These are phyloP conservation scores for Potamarius usumacintae DNA, from an alignment of 2,113 vertebrate species.

Conservation along the genomic window DNA sequence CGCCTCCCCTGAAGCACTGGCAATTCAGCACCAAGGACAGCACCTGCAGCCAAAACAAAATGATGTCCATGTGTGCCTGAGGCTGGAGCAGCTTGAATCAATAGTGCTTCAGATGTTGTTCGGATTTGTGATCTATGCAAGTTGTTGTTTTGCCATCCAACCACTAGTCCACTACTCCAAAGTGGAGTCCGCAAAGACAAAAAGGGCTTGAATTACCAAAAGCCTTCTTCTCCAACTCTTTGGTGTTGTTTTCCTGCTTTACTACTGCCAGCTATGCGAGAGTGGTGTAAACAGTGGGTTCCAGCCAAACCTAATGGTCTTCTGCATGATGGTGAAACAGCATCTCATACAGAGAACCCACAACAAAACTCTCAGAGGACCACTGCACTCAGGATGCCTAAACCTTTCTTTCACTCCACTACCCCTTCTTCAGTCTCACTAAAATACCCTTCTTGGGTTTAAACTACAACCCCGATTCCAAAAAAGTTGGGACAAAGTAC, in stretches of 20 bases:
- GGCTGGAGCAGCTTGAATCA: background rate
- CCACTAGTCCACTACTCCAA: background rate
- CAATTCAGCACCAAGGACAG: slow-evolving; percentile 16
- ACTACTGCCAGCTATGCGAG: background rate
- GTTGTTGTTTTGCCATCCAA: background rate
- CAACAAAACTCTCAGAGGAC: background rate
- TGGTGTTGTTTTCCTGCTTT: background rate
- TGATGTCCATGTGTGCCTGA: background rate
- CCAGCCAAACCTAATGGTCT: background rate
- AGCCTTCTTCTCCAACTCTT: background rate
- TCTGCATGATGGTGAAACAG: background rate
- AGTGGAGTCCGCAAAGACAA: background rate
- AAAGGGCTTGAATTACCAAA: too few species aligned
- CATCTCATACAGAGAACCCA: background rate
- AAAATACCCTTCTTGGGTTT: background rate
- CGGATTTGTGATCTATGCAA: background rate
- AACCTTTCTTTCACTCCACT: background rate
- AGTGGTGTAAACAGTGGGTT: background rate
- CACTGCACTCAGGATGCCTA: background rate
- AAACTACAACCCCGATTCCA: background rate
- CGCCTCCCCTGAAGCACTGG: background rate
- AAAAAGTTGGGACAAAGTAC: too few species aligned
- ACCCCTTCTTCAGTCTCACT: background rate
- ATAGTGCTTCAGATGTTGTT: background rate
- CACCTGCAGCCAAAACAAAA: slow-evolving; percentile 2